phyloP scores from a whole-genome alignment of 2,888 invertebrate genomes.

The Melipona bicolor region DNA sequence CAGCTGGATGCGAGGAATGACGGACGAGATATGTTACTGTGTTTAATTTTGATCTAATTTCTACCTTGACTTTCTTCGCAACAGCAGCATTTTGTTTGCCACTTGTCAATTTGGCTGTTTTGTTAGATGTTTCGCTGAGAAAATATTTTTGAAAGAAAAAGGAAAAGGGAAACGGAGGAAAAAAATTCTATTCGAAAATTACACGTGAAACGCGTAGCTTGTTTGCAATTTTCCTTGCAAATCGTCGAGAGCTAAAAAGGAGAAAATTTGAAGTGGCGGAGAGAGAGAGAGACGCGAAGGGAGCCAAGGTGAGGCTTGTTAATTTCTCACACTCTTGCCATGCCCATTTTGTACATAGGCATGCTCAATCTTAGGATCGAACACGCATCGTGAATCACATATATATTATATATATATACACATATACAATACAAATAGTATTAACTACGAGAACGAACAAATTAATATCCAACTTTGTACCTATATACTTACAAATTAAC shows the following conservation, averaged over 20 bases:
- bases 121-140: neutral
- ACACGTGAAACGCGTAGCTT: neutral
- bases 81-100: neutral
- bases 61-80: conserved; percentile 56
- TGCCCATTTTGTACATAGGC: conserved; percentile 82
- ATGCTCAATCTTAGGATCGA: conserved; percentile 80
- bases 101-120: too few species aligned
- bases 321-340: conserved; percentile 76
- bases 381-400: conserved; percentile 72
- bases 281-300: conserved; percentile 47
- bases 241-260: neutral
- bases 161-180: too few species aligned
- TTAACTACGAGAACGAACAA: conserved; percentile 70
- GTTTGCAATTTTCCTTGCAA: neutral
- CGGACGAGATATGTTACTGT: conserved; percentile 19
- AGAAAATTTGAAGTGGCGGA: neutral
- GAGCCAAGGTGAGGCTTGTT: conserved; percentile 51
- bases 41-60: conserved; percentile 35
- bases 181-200: neutral
- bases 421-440: conserved; percentile 60
- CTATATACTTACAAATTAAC: conserved; percentile 80
- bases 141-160: too few species aligned
- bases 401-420: conserved; percentile 66
- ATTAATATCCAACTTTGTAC: conserved; percentile 83
- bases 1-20: conserved; percentile 13